phyloP scores from a whole-genome alignment of 2,888 invertebrate genomes.

The Caenorhabditis parvicauda region DNA sequence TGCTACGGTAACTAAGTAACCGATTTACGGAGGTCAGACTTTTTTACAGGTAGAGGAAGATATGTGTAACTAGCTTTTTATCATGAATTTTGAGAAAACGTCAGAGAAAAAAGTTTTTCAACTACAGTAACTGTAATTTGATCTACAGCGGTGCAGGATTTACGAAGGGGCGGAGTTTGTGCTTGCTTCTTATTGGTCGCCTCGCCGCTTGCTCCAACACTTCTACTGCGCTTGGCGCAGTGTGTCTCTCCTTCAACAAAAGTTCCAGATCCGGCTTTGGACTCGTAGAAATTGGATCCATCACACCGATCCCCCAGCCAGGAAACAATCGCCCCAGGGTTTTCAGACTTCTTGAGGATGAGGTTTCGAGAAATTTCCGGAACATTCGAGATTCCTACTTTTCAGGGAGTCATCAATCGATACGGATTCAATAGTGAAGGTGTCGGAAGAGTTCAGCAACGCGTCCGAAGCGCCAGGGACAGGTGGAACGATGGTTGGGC shows the following conservation, averaged over 20 bases:
- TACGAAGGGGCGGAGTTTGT: no score
- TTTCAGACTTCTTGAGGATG: slow-evolving; percentile 81
- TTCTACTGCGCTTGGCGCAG: no score
- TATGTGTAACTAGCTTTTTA: no score
- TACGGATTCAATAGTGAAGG: slow-evolving; percentile 96
- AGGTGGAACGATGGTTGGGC: slow-evolving; percentile 25
- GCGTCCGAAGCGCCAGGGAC: slow-evolving; percentile 33
- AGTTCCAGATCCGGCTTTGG: slow-evolving; percentile 91
- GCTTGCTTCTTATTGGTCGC: no score
- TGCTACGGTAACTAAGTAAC: no score
- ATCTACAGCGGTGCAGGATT: no score
- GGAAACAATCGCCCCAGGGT: slow-evolving; percentile 91
- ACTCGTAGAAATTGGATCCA: slow-evolving; percentile 83
- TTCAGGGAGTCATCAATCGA: slow-evolving; percentile 58
- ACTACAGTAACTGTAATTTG: no score
- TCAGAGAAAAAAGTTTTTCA: no score
- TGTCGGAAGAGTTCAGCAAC: slow-evolving; percentile 67
- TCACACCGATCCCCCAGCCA: slow-evolving; percentile 87
- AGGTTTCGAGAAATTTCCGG: slow-evolving; percentile 67
- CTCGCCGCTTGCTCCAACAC: no score
- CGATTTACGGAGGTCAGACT: no score
- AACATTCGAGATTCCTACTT: not conserved
- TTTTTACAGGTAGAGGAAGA: no score
- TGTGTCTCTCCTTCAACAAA: slow-evolving; percentile 78
- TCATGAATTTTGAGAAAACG: no score